A percentile compares a stretch with the other conserved stretches of the same genome.
Conservation (phyloP, 2,113 vertebrate species). For the Dipodomys stephensi region DNA sequence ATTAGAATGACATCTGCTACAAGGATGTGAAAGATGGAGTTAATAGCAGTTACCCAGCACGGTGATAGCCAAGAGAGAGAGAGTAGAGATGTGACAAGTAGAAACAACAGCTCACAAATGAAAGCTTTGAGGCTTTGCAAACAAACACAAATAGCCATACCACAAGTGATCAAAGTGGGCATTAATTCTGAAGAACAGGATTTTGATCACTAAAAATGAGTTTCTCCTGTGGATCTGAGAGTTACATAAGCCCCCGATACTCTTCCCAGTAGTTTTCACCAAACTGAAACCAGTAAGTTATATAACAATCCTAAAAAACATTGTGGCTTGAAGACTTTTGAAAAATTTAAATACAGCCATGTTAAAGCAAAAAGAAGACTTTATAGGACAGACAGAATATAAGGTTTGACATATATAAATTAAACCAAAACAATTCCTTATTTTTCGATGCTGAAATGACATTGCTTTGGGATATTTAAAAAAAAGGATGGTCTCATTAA, state of each 20-base stretch:
- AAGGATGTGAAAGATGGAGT: slow-evolving; percentile 16
- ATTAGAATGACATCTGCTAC: slow-evolving; percentile 59
- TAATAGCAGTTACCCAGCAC: slow-evolving; percentile 32
- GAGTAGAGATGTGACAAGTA: slow-evolving; percentile 23
- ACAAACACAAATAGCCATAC: slow-evolving; percentile 56
- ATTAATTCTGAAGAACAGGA: slow-evolving; percentile 14
- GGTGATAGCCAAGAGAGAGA: slow-evolving; percentile 8
- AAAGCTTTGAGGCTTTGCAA: slow-evolving; percentile 20
- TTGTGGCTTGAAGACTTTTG: neutral
- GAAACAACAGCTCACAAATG: slow-evolving; percentile 28
- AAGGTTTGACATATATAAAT: slow-evolving; percentile 53
- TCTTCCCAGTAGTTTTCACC: slow-evolving; percentile 50
- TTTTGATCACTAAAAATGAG: neutral
- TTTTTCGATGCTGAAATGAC: slow-evolving; percentile 22
- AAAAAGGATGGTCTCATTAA: neutral
- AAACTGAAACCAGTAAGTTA: slow-evolving; percentile 69
- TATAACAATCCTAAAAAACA: slow-evolving; percentile 64
- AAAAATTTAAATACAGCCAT: slow-evolving; percentile 36
- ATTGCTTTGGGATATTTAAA: slow-evolving; percentile 3
- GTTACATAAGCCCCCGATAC: slow-evolving; percentile 55
- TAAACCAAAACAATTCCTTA: slow-evolving; percentile 57
- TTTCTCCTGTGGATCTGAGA: neutral
- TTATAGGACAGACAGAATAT: slow-evolving; percentile 34
- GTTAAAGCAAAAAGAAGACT: neutral
- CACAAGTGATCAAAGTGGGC: slow-evolving; percentile 16